A percentile compares a stretch with the other conserved stretches of the same genome.
Conservation (phyloP, 2,888 invertebrate species). For the Ctena decussata region DNA sequence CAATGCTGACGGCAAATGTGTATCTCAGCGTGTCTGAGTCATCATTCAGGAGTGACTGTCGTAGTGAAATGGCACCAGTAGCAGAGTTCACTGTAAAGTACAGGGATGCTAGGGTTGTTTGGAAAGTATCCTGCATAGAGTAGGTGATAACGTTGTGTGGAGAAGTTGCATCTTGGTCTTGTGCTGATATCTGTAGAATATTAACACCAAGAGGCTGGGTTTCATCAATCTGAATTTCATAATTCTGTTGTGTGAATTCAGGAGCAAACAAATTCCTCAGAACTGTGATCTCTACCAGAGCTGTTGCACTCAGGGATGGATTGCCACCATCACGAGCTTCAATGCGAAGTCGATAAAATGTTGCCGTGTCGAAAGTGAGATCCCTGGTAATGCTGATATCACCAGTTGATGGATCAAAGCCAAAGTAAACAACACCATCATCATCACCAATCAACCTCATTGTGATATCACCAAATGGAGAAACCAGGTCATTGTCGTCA, state of each 20-base stretch:
- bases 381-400: constrained; percentile 69
- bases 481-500: constrained; percentile 57
- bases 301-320: constrained; percentile 74
- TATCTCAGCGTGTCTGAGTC: constrained; percentile 44
- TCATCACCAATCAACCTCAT: constrained; percentile 74
- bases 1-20: constrained; percentile 57
- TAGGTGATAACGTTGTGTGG: constrained; percentile 63
- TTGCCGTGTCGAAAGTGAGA: constrained; percentile 70
- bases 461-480: constrained; percentile 72
- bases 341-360: constrained; percentile 78
- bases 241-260: constrained; percentile 53
- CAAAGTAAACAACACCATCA: constrained; percentile 74
- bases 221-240: constrained; percentile 70
- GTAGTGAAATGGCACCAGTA: constrained; percentile 73
- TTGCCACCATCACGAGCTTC: constrained; percentile 81
- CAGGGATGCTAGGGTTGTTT: constrained; percentile 45
- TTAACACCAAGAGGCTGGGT: constrained; percentile 62
- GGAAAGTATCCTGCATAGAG: constrained; percentile 39
- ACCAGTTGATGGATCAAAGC: constrained; percentile 70
- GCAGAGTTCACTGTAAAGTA: constrained; percentile 72
- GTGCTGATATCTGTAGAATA: constrained; percentile 68
- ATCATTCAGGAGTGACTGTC: constrained; percentile 75
- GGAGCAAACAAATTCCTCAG: constrained; percentile 73
- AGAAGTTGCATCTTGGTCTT: constrained; percentile 66
- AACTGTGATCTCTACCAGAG: constrained; percentile 71